phyloP scores from a whole-genome alignment of 2,113 vertebrate genomes.

The Taurulus bubalis region DNA sequence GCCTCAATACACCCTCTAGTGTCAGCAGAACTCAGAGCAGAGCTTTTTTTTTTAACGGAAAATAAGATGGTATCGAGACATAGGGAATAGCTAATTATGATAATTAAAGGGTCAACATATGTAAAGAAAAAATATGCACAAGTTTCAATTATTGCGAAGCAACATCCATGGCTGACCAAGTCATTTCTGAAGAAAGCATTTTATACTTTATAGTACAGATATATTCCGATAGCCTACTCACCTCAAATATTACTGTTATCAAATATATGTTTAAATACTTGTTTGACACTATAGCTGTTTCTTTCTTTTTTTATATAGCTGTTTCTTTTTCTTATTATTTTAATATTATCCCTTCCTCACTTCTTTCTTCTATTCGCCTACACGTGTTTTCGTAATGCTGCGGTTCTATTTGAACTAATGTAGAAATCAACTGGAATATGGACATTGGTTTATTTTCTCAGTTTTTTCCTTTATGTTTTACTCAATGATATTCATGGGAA shows the following conservation, averaged over 20 bases:
- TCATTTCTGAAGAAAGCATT: not conserved
- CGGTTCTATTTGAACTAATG: not conserved
- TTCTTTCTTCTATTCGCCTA: not conserved
- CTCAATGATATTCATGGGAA: not conserved
- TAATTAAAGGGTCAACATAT: not conserved
- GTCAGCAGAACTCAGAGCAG: not conserved
- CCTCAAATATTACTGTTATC: not conserved
- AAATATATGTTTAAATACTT: not conserved
- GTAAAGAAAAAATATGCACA: not conserved
- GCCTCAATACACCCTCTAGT: conserved; percentile 27
- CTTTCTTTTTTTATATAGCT: not conserved
- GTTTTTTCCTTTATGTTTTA: not conserved
- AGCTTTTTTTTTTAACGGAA: not conserved
- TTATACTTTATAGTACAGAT: not conserved
- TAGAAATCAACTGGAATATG: not conserved
- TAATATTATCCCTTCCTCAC: not conserved
- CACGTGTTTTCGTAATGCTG: not conserved
- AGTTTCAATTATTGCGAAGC: not conserved
- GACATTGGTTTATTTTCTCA: not conserved
- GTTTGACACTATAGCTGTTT: not conserved
- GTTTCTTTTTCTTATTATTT: not conserved
- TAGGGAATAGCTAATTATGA: not conserved
- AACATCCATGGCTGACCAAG: not conserved
- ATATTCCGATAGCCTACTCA: not conserved
- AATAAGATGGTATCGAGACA: not conserved